Percentiles rank a stretch among this genome's conserved stretches.
Conservation (phyloP, 2,113 vertebrate genomes). For the Vulpes vulpes region DNA sequence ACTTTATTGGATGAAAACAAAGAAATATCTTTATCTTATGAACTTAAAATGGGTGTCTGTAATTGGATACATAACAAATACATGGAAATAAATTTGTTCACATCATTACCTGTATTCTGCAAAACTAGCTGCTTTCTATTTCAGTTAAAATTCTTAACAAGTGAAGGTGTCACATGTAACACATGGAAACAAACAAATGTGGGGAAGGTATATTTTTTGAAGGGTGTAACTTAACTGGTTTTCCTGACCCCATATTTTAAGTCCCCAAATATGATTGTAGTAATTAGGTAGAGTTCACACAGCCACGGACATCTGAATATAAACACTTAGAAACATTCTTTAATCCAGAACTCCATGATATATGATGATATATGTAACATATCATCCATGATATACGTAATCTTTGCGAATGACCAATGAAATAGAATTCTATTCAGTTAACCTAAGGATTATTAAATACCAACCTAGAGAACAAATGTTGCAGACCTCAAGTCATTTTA, state of each 20-base stretch:
- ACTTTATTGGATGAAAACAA: constrained; percentile 65
- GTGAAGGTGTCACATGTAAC: constrained; percentile 5
- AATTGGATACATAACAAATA: constrained; percentile 32
- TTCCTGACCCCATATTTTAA: neutral
- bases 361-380: neutral
- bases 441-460: neutral
- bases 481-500: neutral
- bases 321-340: neutral
- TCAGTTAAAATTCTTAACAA: constrained; percentile 42
- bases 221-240: neutral
- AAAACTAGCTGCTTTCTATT: constrained; percentile 30
- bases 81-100: constrained; percentile 37
- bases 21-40: constrained; percentile 59
- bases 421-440: constrained; percentile 5
- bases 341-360: neutral
- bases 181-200: constrained; percentile 29
- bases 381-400: neutral
- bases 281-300: neutral
- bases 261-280: neutral
- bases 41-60: constrained; percentile 59
- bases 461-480: neutral
- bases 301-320: neutral
- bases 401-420: neutral
- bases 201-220: neutral
- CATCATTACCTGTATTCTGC: constrained; percentile 23